Evolutionary conservation across 2,797 vertebrate genomes (phyloP).

Genomic region (Yasuhikotakia modesta): DNA sequence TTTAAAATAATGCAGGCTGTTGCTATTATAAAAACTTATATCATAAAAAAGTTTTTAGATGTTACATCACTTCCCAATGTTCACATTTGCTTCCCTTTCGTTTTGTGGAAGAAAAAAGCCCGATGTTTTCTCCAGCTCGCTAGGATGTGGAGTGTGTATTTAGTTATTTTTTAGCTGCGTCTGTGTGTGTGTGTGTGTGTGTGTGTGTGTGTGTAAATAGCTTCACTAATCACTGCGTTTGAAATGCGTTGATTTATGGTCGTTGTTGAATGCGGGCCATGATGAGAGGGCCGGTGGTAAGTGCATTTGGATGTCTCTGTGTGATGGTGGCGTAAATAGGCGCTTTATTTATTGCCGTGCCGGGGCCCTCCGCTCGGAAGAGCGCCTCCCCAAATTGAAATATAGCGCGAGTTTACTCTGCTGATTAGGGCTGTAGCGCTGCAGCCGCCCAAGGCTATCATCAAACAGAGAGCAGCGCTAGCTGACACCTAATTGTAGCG

Average conservation of each 20-base stretch:
- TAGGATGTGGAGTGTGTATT: conserved; percentile 70
- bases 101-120: not conserved
- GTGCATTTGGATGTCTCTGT: conserved; percentile 93
- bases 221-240: conserved; percentile 92
- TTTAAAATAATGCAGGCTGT: no score
- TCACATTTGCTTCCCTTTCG: not conserved
- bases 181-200: conserved; percentile 6
- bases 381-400: conserved; percentile 99
- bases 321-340: conserved; percentile 98
- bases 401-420: conserved; percentile 99
- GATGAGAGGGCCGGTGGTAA: conserved; percentile 89
- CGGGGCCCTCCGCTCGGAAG: conserved; percentile 98
- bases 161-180: conserved; percentile 28
- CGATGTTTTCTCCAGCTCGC: not conserved
- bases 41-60: no score
- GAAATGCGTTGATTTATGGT: conserved; percentile 55
- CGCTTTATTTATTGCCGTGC: conserved; percentile 99
- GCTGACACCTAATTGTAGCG: conserved; percentile 95
- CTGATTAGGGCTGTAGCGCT: conserved; percentile 98
- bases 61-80: not conserved
- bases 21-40: no score
- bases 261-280: conserved; percentile 79
- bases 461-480: conserved; percentile 86
- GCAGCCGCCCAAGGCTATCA: conserved; percentile 95
- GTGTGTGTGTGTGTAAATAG: conserved; percentile 51